Conservation (phyloP, 2,888 invertebrate species). For the Monochamus alternatus region DNA sequence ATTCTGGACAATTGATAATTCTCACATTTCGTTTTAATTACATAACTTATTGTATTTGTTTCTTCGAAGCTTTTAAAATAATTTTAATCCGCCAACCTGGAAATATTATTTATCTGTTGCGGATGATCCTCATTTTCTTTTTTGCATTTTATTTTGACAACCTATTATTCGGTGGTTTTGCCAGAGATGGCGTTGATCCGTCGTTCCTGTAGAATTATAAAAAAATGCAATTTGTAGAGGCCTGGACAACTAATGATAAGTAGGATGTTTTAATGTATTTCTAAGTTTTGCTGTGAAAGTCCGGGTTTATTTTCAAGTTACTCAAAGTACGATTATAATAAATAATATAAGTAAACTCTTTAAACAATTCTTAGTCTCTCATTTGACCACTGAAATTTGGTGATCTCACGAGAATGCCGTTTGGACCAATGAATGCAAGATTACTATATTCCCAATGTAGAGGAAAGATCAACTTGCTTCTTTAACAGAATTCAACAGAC, state of each 20-base stretch:
- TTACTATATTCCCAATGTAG: no score
- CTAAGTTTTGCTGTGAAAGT: constrained; percentile 68
- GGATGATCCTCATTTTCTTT: constrained; percentile 34
- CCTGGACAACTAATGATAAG: constrained; percentile 66
- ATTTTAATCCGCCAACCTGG: not conserved
- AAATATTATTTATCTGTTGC: constrained; percentile 37
- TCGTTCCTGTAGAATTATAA: constrained; percentile 38
- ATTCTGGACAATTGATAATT: constrained; percentile 19
- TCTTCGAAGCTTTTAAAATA: not conserved
- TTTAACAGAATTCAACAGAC: no score
- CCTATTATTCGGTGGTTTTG: constrained; percentile 39
- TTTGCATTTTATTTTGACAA: constrained; percentile 47
- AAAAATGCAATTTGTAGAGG: constrained; percentile 65
- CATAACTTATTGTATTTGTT: constrained; percentile 32
- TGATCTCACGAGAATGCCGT: no score
- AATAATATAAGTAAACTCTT: constrained; percentile 65
- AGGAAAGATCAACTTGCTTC: no score
- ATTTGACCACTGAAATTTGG: not conserved
- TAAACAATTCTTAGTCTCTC: constrained; percentile 55
- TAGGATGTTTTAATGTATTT: constrained; percentile 64
- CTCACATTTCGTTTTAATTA: constrained; percentile 13
- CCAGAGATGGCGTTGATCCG: constrained; percentile 31
- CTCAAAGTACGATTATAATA: constrained; percentile 70
- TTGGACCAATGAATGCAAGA: no score
- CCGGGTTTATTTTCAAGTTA: constrained; percentile 69